A percentile compares a stretch with the other conserved stretches of the same genome.
Conservation (phyloP, 1,140 invertebrate genomes). For the Drosophila kohkoa region DNA sequence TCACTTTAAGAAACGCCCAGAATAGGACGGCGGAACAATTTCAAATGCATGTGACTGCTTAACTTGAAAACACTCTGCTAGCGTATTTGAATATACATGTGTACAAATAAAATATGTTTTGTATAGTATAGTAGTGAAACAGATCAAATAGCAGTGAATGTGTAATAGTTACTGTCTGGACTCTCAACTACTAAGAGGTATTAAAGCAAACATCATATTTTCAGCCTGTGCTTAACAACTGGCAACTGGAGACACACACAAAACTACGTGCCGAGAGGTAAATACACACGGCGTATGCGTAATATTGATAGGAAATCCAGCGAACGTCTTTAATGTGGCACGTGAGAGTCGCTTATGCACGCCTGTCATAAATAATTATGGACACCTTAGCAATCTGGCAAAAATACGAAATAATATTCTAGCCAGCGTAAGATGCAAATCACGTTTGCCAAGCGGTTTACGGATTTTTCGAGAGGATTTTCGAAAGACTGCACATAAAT, state of each 20-base stretch:
- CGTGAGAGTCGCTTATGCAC: conserved; percentile 51
- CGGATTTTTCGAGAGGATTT: conserved; percentile 12
- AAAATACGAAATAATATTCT: conserved; percentile 48
- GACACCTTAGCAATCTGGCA: conserved; percentile 41
- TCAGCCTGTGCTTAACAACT: conserved; percentile 36
- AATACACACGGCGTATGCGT: conserved; percentile 60
- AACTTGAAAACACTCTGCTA: no score
- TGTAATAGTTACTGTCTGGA: no score
- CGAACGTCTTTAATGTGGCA: conserved; percentile 34
- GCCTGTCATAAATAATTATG: conserved; percentile 74
- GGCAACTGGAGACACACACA: conserved; percentile 48
- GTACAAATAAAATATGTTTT: no score
- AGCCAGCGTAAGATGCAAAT: conserved; percentile 54
- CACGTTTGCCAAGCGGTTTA: conserved; percentile 49
- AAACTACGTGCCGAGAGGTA: conserved; percentile 12
- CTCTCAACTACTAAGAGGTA: no score
- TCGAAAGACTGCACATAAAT: conserved; percentile 51
- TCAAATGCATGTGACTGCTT: conserved; percentile 52
- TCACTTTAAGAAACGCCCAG: conserved; percentile 68
- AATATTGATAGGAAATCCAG: conserved; percentile 40
- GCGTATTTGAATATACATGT: no score
- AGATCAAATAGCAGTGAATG: no score
- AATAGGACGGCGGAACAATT: conserved; percentile 42
- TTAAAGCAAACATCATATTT: no score
- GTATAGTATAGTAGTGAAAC: no score